Evolutionary conservation across 2,797 vertebrate genomes (phyloP), one percentile per base, ranked within the genome.

Genomic region (Sebastes jordani): DNA sequence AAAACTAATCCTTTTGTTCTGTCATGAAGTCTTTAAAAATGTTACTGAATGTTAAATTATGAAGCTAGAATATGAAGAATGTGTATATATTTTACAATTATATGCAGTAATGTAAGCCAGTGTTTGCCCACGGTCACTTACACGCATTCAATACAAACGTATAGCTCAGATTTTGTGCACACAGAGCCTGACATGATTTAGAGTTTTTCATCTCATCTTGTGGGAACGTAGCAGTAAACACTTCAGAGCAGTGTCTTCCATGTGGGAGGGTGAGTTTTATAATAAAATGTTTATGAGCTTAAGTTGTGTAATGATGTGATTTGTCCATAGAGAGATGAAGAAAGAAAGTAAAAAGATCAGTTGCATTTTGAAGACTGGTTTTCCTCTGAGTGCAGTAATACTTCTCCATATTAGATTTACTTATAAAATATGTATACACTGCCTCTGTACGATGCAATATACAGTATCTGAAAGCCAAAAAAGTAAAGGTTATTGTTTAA

Each of bases 11-110:
- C 60, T 58, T 78, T 58, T 74, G 63, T 85, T 81, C 30, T 62
- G 25, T 70, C 13, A 74, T 74, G 59, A 90, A 85, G 75, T 76
- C 59, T 72, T 81, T 61, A 74, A 80, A 80, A 76, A 14, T 86
- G 81, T 84, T 63, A 46, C 78, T 86, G 61, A 86, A 86, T 92
- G 87, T 94, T 94, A 93, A 94, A 86, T 94, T 93, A 94, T 94
- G 84, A 90, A 87, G 78, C 66, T 85, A 86, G 79, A 88, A 69
- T 64, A 90, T 84, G 81, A 90, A 80, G 86, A 90, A 88, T 83
- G 74, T 91, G 84, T 91, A 88, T 83, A 81, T 94, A 77, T 89
- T 87, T 89, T 79, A 86, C 83, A 66, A 1, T 72, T 74, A 69
- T 89, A 88, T 91, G 84, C 85, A 87, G 87, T 86, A 71, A 86